phyloP scores from a whole-genome alignment of 2,113 vertebrate species.

The Sclerurus mexicanus region DNA sequence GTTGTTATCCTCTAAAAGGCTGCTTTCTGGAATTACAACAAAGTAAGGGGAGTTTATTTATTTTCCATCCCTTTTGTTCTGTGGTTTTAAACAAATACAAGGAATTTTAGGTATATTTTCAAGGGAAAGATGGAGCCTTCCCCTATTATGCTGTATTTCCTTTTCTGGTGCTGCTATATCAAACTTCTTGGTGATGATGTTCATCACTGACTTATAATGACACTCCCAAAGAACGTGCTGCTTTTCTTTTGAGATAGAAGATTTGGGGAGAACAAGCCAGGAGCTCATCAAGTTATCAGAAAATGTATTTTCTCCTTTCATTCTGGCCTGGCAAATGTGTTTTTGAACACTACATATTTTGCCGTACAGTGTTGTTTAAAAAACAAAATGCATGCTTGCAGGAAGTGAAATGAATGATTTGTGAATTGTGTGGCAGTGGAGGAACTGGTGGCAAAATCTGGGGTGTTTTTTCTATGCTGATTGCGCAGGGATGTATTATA shows the following conservation, averaged over 20 bases:
- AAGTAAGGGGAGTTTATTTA: not conserved
- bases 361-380: not conserved
- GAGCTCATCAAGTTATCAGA: not conserved
- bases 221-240: not conserved
- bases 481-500: constrained; percentile 9
- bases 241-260: not conserved
- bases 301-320: not conserved
- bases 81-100: not conserved
- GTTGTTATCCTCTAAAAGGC: not conserved
- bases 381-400: not conserved
- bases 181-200: not conserved
- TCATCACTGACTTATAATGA: not conserved
- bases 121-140: not conserved
- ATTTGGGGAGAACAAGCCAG: not conserved
- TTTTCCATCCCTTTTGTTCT: not conserved
- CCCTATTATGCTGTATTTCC: not conserved
- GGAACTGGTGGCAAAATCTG: not conserved
- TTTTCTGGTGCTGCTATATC: not conserved
- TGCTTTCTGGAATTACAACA: not conserved
- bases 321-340: not conserved
- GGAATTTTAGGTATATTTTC: not conserved
- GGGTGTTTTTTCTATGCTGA: not conserved
- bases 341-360: not conserved
- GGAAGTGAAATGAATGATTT: not conserved
- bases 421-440: not conserved